Percentiles rank a stretch among this genome's conserved stretches.
Conservation (phyloP, 2,888 invertebrate species). For the Drosophila percnosoma region DNA sequence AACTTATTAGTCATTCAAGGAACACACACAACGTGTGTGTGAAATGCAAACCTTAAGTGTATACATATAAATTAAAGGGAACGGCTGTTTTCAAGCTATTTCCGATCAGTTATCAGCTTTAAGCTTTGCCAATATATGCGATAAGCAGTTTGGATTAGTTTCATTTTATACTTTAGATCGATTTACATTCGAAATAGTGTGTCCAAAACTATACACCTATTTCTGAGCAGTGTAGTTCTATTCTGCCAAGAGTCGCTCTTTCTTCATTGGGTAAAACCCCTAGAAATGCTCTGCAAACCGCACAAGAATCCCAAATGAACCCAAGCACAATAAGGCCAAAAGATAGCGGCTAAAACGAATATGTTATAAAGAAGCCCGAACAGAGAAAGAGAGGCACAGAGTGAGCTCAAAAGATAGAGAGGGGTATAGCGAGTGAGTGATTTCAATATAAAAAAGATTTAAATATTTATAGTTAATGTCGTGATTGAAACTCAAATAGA, state of each 20-base stretch:
- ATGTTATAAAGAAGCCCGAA: slow-evolving; percentile 16
- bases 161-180: neutral
- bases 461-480: slow-evolving; percentile 73
- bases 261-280: slow-evolving; percentile 57
- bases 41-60: neutral
- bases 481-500: slow-evolving; percentile 77
- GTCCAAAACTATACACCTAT: neutral
- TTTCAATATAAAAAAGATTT: slow-evolving; percentile 53
- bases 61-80: neutral
- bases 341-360: slow-evolving; percentile 43
- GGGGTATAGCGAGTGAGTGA: neutral
- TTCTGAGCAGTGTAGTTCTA: slow-evolving; percentile 25
- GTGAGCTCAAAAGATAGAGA: neutral
- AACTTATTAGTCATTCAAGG: slow-evolving; percentile 42
- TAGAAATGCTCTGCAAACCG: slow-evolving; percentile 65
- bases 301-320: slow-evolving; percentile 30
- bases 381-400: slow-evolving; percentile 3
- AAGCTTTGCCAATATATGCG: neutral
- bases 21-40: slow-evolving; percentile 19
- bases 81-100: neutral
- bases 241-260: slow-evolving; percentile 1
- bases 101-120: neutral
- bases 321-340: slow-evolving; percentile 42
- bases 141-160: neutral
- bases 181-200: neutral